A percentile compares a stretch with the other conserved stretches of the same genome.
These are phyloP conservation scores for Ochotona curzoniae DNA, from an alignment of 2,113 vertebrate genomes.

Conservation along the genomic window DNA sequence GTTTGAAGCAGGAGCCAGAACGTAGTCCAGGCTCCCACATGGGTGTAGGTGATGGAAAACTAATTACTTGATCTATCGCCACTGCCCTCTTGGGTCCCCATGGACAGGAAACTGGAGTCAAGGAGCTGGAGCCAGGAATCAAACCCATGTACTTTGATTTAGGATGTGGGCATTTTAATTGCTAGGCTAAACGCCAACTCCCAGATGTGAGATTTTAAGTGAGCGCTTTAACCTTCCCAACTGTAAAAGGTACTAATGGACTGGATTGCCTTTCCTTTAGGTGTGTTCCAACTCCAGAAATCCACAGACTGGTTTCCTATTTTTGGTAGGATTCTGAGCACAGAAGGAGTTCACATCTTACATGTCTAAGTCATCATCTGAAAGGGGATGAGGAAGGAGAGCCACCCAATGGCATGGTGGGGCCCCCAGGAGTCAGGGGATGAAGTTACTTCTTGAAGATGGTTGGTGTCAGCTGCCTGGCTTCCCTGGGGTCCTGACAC, in stretches of 20 bases:
- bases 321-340: not conserved
- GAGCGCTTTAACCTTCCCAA: not conserved
- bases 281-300: not conserved
- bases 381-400: not conserved
- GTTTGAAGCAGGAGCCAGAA: too few relatives aligned
- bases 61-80: too few relatives aligned
- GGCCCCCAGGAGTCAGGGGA: accelerated
- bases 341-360: not conserved
- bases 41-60: too few relatives aligned
- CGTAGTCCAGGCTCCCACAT: too few relatives aligned
- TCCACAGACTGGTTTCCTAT: not conserved
- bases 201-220: not conserved
- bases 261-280: not conserved
- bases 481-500: not conserved
- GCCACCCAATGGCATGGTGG: too few relatives aligned
- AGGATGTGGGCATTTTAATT: too few relatives aligned
- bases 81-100: too few relatives aligned
- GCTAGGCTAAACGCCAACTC: too few relatives aligned
- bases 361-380: not conserved
- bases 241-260: not conserved
- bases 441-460: not conserved
- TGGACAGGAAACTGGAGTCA: too few relatives aligned
- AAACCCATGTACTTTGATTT: too few relatives aligned
- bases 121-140: too few relatives aligned
- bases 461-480: not conserved